Evolutionary conservation across 2,113 vertebrate species (phyloP), one percentile per base, ranked within the genome.

Genomic region (Scomber scombrus): DNA sequence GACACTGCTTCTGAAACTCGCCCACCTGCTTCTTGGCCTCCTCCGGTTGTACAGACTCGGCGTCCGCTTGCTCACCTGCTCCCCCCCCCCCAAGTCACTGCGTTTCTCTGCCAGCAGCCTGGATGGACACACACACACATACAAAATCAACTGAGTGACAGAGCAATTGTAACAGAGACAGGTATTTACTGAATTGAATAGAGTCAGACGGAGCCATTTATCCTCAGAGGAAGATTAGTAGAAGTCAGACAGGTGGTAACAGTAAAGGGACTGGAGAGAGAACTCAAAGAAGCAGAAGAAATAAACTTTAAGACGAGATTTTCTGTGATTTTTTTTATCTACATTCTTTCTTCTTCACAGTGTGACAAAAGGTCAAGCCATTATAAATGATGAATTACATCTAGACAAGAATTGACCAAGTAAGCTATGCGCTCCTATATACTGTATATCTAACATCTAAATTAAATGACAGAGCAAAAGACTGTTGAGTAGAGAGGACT

Each of bases 141-240:
- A 78, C 29, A 78, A 1, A n/a, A 19, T 26, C 55, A 68, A 4
- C 60, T n/a, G 63, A 70, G 57, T 52, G 63, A 63, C 61, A 66
- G 9, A 34, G 76, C n/a, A 46, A 61, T 40, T 62, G 50, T 69
- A 40, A 68, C 8, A 68, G 55, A 77, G 26, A 13, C 15, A 62
- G 54, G 49, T 65, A 47, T 76, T 74, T 62, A 57, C 55, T 55
- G 55, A 56, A 66, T 7, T 66, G 47, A 75, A 79, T 18, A 51
- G 69, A 61, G 64, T 34, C 43, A 71, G 72, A 51, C 65, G n/a
- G 57, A 52, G 34, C 3, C 73, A 71, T 76, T 75, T 80, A 71
- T 76, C 49, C 66, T 66, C 54, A 68, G 12, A 55, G 43, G 47
- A 61, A 47, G 49, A 66, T 66, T 19, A 51, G 47, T 10, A 29